These are phyloP conservation scores for Scaptomyza parva DNA, from an alignment of 2,888 invertebrate species.

Conservation along the genomic window DNA sequence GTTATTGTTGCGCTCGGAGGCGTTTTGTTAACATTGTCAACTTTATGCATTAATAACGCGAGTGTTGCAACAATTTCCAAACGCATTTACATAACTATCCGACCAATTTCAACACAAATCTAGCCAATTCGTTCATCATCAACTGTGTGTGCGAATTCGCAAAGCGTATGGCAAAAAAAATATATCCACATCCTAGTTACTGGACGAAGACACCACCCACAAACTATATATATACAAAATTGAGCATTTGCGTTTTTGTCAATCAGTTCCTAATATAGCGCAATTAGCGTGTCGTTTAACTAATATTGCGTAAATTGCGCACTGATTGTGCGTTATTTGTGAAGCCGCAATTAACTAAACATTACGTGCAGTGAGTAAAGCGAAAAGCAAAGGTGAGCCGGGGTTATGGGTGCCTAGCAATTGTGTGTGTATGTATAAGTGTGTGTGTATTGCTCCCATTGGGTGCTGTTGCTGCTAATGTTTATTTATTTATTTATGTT, in stretches of 20 bases:
- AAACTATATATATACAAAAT: conserved; percentile 35
- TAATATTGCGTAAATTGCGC: conserved; percentile 52
- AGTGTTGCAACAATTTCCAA: conserved; percentile 57
- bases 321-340: conserved; percentile 61
- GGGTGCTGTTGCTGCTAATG: conserved; percentile 45
- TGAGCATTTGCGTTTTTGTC: conserved; percentile 29
- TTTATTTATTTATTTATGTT: conserved; percentile 67
- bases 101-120: conserved; percentile 32
- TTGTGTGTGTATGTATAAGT: conserved; percentile 6
- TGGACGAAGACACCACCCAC: conserved; percentile 47
- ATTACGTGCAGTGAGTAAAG: conserved; percentile 40
- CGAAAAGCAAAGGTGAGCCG: background rate
- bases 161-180: conserved; percentile 58
- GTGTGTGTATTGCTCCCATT: conserved; percentile 18
- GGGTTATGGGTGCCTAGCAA: background rate
- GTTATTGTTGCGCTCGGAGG: conserved; percentile 42
- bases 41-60: conserved; percentile 31
- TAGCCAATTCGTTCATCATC: conserved; percentile 24
- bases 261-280: conserved; percentile 68
- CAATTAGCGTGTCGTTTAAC: conserved; percentile 46
- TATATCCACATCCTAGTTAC: conserved; percentile 20
- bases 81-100: conserved; percentile 46
- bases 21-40: conserved; percentile 41
- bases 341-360: conserved; percentile 52
- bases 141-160: conserved; percentile 31